Conservation (phyloP, 2,888 invertebrate species). For the Rosalia funebris region DNA sequence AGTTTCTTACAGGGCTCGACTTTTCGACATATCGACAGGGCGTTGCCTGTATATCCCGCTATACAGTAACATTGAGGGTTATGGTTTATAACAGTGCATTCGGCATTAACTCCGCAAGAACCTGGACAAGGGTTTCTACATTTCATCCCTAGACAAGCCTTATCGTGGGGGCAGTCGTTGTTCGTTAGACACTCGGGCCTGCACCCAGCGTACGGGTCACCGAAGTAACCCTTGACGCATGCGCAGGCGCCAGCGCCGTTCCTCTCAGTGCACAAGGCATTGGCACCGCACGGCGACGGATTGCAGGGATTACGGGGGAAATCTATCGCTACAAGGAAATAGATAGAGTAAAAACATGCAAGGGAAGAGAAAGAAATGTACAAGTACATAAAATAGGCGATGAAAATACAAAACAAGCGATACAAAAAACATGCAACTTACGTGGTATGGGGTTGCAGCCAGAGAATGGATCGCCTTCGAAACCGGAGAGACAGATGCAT, state of each 20-base stretch:
- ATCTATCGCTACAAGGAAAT: conserved; percentile 62
- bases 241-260: conserved; percentile 81
- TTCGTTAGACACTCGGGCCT: conserved; percentile 85
- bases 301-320: conserved; percentile 77
- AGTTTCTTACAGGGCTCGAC: conserved; percentile 56
- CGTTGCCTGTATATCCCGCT: conserved; percentile 77
- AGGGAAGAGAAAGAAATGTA: conserved; percentile 24
- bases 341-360: conserved; percentile 24
- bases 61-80: conserved; percentile 81
- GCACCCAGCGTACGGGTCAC: conserved; percentile 82
- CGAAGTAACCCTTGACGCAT: conserved; percentile 78
- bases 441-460: conserved; percentile 72
- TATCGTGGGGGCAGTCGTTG: conserved; percentile 76
- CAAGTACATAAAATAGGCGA: conserved; percentile 18
- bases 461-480: conserved; percentile 82
- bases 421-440: conserved; percentile 50
- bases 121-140: conserved; percentile 83
- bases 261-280: conserved; percentile 79
- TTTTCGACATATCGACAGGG: conserved; percentile 71
- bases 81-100: conserved; percentile 80
- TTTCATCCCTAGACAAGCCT: conserved; percentile 81
- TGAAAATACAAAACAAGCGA: conserved; percentile 1
- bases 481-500: conserved; percentile 79
- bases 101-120: conserved; percentile 80
- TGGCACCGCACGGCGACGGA: conserved; percentile 83